Base-by-base conservation (phyloP, 2,113 vertebrate species). In the Caracal caracal region DNA sequence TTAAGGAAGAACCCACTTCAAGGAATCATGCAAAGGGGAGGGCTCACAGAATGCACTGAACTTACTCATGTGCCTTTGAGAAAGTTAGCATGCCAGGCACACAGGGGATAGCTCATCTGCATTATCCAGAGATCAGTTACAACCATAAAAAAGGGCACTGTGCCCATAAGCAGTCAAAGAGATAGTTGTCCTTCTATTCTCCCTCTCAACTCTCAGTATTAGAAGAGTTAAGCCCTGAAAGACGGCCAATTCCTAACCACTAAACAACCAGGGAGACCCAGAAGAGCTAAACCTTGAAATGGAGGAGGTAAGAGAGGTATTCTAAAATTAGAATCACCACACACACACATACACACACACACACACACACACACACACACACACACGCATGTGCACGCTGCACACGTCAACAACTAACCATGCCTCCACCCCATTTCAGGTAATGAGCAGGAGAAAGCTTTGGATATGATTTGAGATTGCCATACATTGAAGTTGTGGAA, bases 251-350 rank as follows among this genome's bases (percentile, higher is more conserved):
- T 75, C 71, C 6, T 75, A 75, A 47, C 40, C 71, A 75, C 40
- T 75, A 43, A 13, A 47, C 6, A 75, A 16, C 7, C 24, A 75
- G 11, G 6, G 13, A 75, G 40, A 16, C 71, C 43, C 71, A 35
- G 22, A 88, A 76, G 2, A 89, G 19, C 12, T 61, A 43, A 47
- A 16, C 82, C 86, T 93, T 90, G 76, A 93, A 91, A 95, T 88
- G 81, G 43, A 86, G 26, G 6, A 51, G 20, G 4, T 35, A 61
- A 68, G 16, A 89, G 1, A 51, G 10, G 0, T 66, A 49, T 80
- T 82, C 28, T 90, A 59, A 86, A 92, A 80, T 43, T 17, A 68
- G 8, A 90, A 63, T 86, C 28, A 24, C 19, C n/a, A 78, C 7
- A 40, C 5, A 30, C 15, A 70, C 8, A 53, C 28, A 53, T 61